Evolutionary conservation across 2,113 vertebrate species (phyloP).

Genomic region (Pluvialis apricaria): DNA sequence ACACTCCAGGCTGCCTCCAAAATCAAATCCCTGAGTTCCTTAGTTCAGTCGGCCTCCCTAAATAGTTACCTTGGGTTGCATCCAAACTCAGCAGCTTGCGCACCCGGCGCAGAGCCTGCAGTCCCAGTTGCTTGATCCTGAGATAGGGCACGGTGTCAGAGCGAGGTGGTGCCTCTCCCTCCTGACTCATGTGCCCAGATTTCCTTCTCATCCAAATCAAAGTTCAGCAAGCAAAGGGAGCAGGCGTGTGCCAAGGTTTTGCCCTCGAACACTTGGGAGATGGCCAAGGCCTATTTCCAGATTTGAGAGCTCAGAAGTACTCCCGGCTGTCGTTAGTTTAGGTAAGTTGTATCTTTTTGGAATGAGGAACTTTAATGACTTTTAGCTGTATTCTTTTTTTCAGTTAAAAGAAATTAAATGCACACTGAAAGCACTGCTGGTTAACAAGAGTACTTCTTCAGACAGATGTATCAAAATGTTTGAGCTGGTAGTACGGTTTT

Average conservation of each 20-base stretch:
- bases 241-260: background rate
- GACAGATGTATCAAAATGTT: background rate
- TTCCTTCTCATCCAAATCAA: background rate
- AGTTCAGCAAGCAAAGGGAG: background rate
- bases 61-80: conserved; percentile 59
- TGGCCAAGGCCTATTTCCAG: conserved; percentile 20
- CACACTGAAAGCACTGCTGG: background rate
- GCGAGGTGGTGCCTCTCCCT: background rate
- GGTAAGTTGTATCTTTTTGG: background rate
- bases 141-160: conserved; percentile 14
- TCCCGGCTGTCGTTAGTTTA: background rate
- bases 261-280: background rate
- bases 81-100: conserved; percentile 49
- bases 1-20: conserved; percentile 56
- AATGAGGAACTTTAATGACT: background rate
- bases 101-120: background rate
- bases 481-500: background rate
- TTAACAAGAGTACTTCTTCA: background rate
- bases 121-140: background rate
- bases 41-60: conserved; percentile 34
- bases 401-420: background rate
- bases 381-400: background rate
- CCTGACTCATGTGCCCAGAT: conserved; percentile 12
- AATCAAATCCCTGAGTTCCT: conserved; percentile 40
- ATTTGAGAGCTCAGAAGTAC: background rate